Evolutionary conservation across 2,797 vertebrate genomes (phyloP).

Genomic region (Pantherophis vulpinus): DNA sequence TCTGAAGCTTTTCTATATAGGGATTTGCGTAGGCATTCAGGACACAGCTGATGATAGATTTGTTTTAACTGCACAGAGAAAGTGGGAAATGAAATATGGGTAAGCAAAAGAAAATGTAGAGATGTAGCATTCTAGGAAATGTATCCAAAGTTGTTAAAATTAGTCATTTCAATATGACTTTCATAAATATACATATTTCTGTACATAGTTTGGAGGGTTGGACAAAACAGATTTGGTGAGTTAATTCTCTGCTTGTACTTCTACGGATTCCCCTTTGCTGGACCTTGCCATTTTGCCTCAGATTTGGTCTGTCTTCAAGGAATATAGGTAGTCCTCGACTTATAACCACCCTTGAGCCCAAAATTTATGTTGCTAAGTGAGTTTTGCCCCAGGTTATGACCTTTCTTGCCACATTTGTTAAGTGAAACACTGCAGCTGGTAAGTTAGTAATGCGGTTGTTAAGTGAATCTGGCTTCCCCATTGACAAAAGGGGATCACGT

Average conservation of each 20-base stretch:
- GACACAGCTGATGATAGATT: slow-evolving; percentile 43
- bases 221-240: neutral
- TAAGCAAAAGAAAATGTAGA: slow-evolving; percentile 49
- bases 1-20: slow-evolving; percentile 45
- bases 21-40: slow-evolving; percentile 55
- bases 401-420: neutral
- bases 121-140: slow-evolving; percentile 20
- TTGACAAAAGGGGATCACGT: too few species aligned
- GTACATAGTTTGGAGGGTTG: neutral
- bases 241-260: neutral
- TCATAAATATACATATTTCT: neutral
- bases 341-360: neutral
- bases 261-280: neutral
- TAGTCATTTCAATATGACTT: neutral
- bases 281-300: neutral
- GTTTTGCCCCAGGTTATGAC: neutral
- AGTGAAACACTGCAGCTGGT: too few species aligned
- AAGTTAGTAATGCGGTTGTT: too few species aligned
- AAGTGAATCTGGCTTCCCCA: too few species aligned
- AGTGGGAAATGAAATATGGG: slow-evolving; percentile 34
- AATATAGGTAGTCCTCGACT: neutral
- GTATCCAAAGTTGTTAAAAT: neutral
- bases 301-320: neutral
- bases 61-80: slow-evolving; percentile 39
- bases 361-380: neutral